Evolutionary conservation across 2,113 vertebrate genomes (phyloP), one percentile per base, ranked within the genome.

Genomic region (Rousettus leschenaultii): DNA sequence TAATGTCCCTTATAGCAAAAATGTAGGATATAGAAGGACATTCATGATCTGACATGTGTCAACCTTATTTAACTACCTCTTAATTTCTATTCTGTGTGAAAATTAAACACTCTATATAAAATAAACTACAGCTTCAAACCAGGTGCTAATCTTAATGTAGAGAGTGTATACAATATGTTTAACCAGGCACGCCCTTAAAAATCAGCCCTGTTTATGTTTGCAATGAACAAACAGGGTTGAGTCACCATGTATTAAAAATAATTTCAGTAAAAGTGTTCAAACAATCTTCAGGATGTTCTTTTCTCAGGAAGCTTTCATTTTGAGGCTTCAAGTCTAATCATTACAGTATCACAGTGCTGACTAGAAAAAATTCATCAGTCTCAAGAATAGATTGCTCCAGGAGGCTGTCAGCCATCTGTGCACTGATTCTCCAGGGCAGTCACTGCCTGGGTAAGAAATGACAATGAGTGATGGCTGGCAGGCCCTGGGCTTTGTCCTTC

Each of bases 161-260:
- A 97, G 63, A 98, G 89, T 94, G 95, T 96, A 96, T 82, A 91
- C 73, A 65, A n/a, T 19, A 0, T 97, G 75, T 97, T 98, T 98
- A 95, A 98, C 95, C 70, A 97, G 95, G 77, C 97, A 97, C 98
- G 95, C 98, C 98, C 97, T 97, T 88, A 90, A 71, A 97, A 96
- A 96, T 70, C 71, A 92, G 16, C 84, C 57, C n/a, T 59, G 71
- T 63, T 96, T 85, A 55, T 97, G 79, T 95, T 84, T 77, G 21
- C 78, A 88, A 28, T 95, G 96, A 97, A 85, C 95, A 97, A 98
- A 97, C 84, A 98, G 45, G 7, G 91, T 96, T 98, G 95, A 98
- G 91, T 98, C 97, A 98, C 82, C 24, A 93, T 21, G 45, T 0
- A 7, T 96, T 93, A 86, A 92, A 80, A 86, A 80, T 9, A 21